Evolutionary conservation across 2,113 vertebrate genomes (phyloP).

Genomic region (Eulacestoma nigropectus): DNA sequence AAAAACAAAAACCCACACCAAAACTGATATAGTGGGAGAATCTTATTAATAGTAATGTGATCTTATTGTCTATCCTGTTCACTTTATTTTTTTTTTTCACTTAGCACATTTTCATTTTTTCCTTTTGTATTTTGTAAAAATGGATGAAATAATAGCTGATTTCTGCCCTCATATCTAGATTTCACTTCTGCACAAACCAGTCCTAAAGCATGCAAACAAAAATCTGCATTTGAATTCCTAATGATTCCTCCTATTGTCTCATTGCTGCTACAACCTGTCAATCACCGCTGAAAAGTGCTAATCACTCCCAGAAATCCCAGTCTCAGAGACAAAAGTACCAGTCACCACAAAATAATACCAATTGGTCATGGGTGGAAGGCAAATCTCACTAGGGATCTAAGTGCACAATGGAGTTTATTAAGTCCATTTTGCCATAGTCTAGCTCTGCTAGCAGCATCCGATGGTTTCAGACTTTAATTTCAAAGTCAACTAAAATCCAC

Average conservation of each 20-base stretch:
- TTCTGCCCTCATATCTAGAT: slow-evolving; percentile 42
- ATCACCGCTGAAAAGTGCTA: slow-evolving; percentile 80
- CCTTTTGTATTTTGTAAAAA: slow-evolving; percentile 14
- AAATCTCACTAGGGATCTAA: slow-evolving; percentile 70
- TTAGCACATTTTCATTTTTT: neutral
- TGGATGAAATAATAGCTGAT: slow-evolving; percentile 21
- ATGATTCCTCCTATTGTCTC: slow-evolving; percentile 76
- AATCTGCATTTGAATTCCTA: slow-evolving; percentile 78
- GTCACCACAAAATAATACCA: slow-evolving; percentile 76
- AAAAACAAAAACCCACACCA: rapidly evolving
- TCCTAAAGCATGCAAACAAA: slow-evolving; percentile 62
- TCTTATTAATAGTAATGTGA: neutral
- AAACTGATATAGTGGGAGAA: neutral
- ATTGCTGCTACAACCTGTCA: slow-evolving; percentile 78
- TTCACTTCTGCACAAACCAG: slow-evolving; percentile 56
- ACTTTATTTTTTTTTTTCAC: neutral
- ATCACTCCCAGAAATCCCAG: slow-evolving; percentile 76
- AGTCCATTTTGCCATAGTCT: slow-evolving; percentile 69
- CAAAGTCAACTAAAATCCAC: slow-evolving; percentile 71
- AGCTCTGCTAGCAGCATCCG: slow-evolving; percentile 53
- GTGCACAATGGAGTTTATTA: slow-evolving; percentile 78
- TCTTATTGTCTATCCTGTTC: neutral
- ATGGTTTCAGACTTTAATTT: slow-evolving; percentile 72
- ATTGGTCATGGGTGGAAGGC: slow-evolving; percentile 78
- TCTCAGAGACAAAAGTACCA: slow-evolving; percentile 79